phyloP scores from a whole-genome alignment of 2,797 vertebrate species.

The Xenopus petersii region DNA sequence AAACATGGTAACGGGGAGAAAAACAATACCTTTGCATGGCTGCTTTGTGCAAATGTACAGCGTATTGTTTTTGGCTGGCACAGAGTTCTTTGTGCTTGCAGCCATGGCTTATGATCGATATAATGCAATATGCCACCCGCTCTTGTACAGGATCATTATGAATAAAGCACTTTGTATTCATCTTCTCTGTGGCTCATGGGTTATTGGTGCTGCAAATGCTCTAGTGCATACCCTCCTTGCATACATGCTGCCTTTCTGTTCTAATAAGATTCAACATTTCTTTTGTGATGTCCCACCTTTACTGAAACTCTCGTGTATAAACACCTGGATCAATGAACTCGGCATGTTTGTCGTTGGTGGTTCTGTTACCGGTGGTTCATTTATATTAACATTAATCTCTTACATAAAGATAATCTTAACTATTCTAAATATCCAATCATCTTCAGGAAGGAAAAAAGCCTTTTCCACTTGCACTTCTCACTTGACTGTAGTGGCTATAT shows the following conservation, averaged over 20 bases:
- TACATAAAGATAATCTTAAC: slow-evolving; percentile 20
- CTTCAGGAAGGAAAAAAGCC: slow-evolving; percentile 4
- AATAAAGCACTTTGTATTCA: slow-evolving; percentile 30
- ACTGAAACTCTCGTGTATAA: slow-evolving; percentile 29
- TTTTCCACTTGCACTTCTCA: slow-evolving; percentile 39
- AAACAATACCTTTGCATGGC: slow-evolving; percentile 27
- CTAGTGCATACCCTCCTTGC: slow-evolving; percentile 18
- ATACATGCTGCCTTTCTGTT: slow-evolving; percentile 14
- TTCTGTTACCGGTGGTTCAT: slow-evolving; percentile 53
- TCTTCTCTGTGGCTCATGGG: slow-evolving; percentile 43
- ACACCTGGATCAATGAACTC: slow-evolving; percentile 55
- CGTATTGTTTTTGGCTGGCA: slow-evolving; percentile 51
- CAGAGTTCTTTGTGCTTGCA: slow-evolving; percentile 47
- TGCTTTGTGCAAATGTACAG: slow-evolving; percentile 52
- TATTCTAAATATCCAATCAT: slow-evolving; percentile 29
- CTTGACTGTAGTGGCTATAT: slow-evolving; percentile 35
- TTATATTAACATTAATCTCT: slow-evolving; percentile 18
- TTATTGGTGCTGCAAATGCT: slow-evolving; percentile 38
- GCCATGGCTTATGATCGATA: slow-evolving; percentile 59
- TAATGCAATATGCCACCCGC: slow-evolving; percentile 59
- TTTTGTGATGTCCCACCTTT: slow-evolving; percentile 39
- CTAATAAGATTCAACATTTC: slow-evolving; percentile 33
- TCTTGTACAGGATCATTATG: slow-evolving; percentile 50
- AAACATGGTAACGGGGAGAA: slow-evolving; percentile 23
- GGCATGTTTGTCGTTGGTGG: slow-evolving; percentile 57